phyloP scores from a whole-genome alignment of 1,140 invertebrate species.

The Hylaeus anthracinus region DNA sequence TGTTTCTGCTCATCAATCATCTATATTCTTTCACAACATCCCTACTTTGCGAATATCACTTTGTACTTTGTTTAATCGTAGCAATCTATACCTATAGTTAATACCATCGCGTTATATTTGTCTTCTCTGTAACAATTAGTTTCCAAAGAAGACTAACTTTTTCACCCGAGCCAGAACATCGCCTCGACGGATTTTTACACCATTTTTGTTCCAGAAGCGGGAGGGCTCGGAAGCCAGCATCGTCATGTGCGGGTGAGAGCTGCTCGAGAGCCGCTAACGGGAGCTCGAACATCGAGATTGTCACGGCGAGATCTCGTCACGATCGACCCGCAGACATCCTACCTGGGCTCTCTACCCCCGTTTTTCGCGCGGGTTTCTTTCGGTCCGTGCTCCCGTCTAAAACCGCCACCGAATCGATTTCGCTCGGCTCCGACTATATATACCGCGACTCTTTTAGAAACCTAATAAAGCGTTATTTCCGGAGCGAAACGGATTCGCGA shows the following conservation, averaged over 20 bases:
- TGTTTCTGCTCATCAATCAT: no score
- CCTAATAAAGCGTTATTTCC: neutral
- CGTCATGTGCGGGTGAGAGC: neutral
- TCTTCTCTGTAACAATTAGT: no score
- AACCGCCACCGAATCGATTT: no score
- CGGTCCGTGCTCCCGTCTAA: neutral
- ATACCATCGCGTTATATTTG: no score
- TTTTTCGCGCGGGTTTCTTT: neutral
- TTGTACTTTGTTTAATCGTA: no score
- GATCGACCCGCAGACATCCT: slow-evolving; percentile 35
- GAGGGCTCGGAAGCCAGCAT: slow-evolving; percentile 29
- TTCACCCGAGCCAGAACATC: neutral
- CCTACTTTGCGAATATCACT: no score
- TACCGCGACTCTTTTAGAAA: neutral
- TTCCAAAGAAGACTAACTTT: no score
- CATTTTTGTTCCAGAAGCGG: neutral
- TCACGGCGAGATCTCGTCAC: slow-evolving; percentile 48
- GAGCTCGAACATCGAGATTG: slow-evolving; percentile 53
- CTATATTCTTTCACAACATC: no score
- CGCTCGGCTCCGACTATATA: neutral
- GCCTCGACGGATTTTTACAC: no score
- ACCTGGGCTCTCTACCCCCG: slow-evolving; percentile 2
- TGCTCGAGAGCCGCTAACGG: slow-evolving; percentile 25
- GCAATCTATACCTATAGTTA: no score
- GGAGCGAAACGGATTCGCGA: neutral